Conservation (phyloP, 1,140 invertebrate species). For the Drosophila obscura region DNA sequence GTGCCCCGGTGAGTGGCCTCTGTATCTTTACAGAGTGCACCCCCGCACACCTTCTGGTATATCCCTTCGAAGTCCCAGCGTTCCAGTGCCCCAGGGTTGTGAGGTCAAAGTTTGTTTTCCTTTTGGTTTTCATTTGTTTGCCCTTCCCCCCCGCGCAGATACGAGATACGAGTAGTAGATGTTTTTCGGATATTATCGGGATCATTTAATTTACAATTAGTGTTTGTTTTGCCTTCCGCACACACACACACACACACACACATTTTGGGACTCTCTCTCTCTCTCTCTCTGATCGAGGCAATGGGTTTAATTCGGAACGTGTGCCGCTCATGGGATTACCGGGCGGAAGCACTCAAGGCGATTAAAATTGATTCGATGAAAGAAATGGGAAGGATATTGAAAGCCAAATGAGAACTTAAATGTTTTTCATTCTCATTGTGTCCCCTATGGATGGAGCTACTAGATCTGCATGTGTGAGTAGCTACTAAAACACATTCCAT, state of each 20-base stretch:
- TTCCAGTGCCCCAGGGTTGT: conserved; percentile 28
- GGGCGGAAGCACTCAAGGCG: conserved; percentile 57
- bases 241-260: not conserved
- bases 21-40: conserved; percentile 18
- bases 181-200: conserved; percentile 82
- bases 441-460: no score
- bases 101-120: conserved; percentile 76
- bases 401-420: no score
- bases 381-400: conserved; percentile 9
- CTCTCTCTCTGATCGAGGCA: not conserved
- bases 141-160: no score
- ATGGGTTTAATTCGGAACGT: conserved; percentile 14
- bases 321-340: conserved; percentile 39
- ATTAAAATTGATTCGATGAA: conserved; percentile 53
- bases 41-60: not conserved
- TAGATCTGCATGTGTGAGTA: no score
- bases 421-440: no score
- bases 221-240: conserved; percentile 42
- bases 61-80: conserved; percentile 5
- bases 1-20: conserved; percentile 67
- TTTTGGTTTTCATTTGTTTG: conserved; percentile 67
- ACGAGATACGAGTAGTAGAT: conserved; percentile 49
- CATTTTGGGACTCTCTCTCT: not conserved
- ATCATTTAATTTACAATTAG: conserved; percentile 83
- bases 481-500: no score